Base-by-base conservation (phyloP, 2,113 vertebrate species). In the Podarcis raffonei region DNA sequence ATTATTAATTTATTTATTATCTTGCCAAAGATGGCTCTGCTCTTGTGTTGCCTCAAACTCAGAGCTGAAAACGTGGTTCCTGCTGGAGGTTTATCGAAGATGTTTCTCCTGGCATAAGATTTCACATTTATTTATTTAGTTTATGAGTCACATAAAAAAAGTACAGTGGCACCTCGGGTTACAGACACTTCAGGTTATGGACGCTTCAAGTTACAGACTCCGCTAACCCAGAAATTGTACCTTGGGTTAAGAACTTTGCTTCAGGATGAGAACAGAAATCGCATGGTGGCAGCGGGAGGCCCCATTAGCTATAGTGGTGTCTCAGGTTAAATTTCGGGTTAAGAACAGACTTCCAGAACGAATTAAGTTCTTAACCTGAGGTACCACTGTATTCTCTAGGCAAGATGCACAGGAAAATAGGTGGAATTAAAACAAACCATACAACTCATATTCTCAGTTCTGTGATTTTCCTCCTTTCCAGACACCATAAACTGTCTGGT, bases 401-500 rank as follows among this genome's bases (percentile, higher is more conserved):
- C 72, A 74, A 74, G 1, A 16, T 35, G 5, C 72, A 16, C 72
- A 35, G n/a, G 4, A 74, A 62, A 16, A 18, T 74, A 74, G 72
- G 15, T 16, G 16, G 0, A 18, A 35, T 35, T 74, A 35, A 35
- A 74, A 74, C 32, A 35, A 35, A 32, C 32, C 32, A 71, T 30
- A 20, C 32, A 74, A 32, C 71, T 32, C 32, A 20, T 23, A 6
- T 4, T 65, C 42, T 88, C 18, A 11, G 6, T 30, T n/a, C 39
- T 90, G 27, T 84, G 15, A 37, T 32, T 80, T 48, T 30, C 30
- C 65, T 84, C 3, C 48, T 2, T 53, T 18, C 30, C 91, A 99
- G 99, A 96, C 2, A 96, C 95, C 35, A 94, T 98, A 53, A 96
- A 95, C 22, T 92, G 94, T 35, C 95, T 98, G 66, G 96, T 97